Evolutionary conservation across 2,113 vertebrate genomes (phyloP).

Genomic region (Poeciliopsis prolifica): DNA sequence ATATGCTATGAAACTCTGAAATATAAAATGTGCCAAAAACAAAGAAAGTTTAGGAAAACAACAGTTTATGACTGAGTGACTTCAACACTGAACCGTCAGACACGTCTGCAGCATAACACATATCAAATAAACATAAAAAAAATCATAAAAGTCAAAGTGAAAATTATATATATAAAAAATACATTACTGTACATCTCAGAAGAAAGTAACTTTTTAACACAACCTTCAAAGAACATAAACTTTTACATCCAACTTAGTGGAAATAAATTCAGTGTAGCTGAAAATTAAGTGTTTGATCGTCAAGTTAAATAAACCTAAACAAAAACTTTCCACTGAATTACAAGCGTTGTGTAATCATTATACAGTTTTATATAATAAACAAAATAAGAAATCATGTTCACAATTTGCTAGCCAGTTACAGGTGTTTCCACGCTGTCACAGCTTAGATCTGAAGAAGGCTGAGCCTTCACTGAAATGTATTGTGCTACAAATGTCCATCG

Average conservation of each 20-base stretch:
- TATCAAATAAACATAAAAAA: constrained; percentile 14
- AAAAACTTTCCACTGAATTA: constrained; percentile 37
- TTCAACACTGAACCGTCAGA: constrained; percentile 19
- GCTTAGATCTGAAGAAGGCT: constrained; percentile 32
- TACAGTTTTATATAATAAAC: constrained; percentile 42
- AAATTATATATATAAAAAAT: constrained; percentile 13
- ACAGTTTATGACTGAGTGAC: constrained; percentile 16
- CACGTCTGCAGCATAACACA: constrained; percentile 6
- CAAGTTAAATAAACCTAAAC: constrained; percentile 48
- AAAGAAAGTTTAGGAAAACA: constrained; percentile 3
- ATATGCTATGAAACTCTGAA: background rate
- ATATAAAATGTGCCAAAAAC: background rate
- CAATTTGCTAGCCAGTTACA: constrained; percentile 16
- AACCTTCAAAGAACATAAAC: background rate
- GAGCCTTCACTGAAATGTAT: constrained; percentile 58
- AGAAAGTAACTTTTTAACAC: background rate
- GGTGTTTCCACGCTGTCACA: constrained; percentile 37
- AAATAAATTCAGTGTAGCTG: constrained; percentile 5
- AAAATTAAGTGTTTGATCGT: constrained; percentile 12
- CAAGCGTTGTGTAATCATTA: constrained; percentile 14
- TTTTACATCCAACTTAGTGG: constrained; percentile 32
- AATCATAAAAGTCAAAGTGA: background rate
- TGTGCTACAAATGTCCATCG: background rate
- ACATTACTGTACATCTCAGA: constrained; percentile 16
- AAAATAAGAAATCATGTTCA: constrained; percentile 62